Base-by-base conservation (phyloP, 2,113 vertebrate species). In the Polypterus bichir region DNA sequence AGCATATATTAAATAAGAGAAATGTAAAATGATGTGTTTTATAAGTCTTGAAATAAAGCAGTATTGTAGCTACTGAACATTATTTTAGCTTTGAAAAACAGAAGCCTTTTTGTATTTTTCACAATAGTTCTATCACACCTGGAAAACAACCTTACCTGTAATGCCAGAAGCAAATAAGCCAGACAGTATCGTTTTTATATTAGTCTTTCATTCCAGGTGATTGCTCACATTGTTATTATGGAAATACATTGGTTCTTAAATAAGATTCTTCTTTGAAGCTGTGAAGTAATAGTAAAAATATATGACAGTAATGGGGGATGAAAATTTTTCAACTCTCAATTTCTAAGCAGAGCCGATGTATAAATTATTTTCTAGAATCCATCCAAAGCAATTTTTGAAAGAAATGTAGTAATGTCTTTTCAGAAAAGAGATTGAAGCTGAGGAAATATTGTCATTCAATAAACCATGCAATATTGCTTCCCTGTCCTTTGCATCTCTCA, bases 381-480 rank as follows among this genome's bases (percentile, higher is more conserved):
- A 62, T 62, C 49, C 44, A 10, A 54, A 45, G 27, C 49, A 62
- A 54, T 62, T 62, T 54, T 11, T 62, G 52, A 62, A 62, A 54
- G 44, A 54, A 62, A 62, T 62, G 9, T 10, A 54, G 53, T 62
- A 4, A 54, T 54, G 53, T 62, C 61, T 54, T 46, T 54, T 5
- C 61, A 58, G 57, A 67, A 46, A n/a, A 52, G 8, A 46, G 27
- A 48, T 64, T 46, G 45, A 62, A 9, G 11, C n/a, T 9, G 46
- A 49, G 48, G 54, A 47, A 47, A 52, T 64, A 27, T 46, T 59
- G 5, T 59, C 56, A 62, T 53, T 57, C 48, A 60, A 53, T 54
- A 67, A 62, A 46, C 6, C 10, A 57, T 46, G 47, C n/a, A 7
- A 46, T 51, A 6, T 44, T 8, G 51, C 11, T 63, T 65, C 58